These are phyloP conservation scores for Maniola hyperantus DNA, from an alignment of 2,888 invertebrate genomes.

Conservation along the genomic window DNA sequence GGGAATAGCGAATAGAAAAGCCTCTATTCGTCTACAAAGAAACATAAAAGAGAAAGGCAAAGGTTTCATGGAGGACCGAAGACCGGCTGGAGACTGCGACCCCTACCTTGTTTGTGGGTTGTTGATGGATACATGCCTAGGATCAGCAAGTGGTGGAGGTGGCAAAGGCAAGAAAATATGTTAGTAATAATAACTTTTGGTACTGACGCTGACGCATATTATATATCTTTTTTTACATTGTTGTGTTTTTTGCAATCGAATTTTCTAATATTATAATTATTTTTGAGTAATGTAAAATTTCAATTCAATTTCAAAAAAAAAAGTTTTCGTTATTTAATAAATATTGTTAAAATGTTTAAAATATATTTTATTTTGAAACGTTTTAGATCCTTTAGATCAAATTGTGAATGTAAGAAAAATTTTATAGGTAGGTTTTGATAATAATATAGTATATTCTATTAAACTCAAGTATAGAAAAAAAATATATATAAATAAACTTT, in stretches of 20 bases:
- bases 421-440: too few species aligned
- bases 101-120: slow-evolving; percentile 86
- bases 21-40: slow-evolving; percentile 95
- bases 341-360: slow-evolving; percentile 4
- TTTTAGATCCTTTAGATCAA: neutral
- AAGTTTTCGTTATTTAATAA: too few species aligned
- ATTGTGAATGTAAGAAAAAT: neutral
- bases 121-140: slow-evolving; percentile 72
- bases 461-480: too few species aligned
- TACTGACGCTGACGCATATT: too few species aligned
- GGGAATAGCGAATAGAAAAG: slow-evolving; percentile 95
- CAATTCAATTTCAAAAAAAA: too few species aligned
- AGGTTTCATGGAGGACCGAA: slow-evolving; percentile 96
- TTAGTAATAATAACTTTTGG: neutral
- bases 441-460: too few species aligned
- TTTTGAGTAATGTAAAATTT: too few species aligned
- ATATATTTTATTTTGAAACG: neutral
- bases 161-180: slow-evolving; percentile 36
- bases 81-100: slow-evolving; percentile 95
- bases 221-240: neutral
- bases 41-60: slow-evolving; percentile 93
- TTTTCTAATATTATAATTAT: too few species aligned
- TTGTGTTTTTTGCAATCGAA: neutral
- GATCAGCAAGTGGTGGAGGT: slow-evolving; percentile 40
- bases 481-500: too few species aligned